Percentiles rank a stretch among this genome's conserved stretches.
Evolutionary conservation across 2,888 invertebrate species (phyloP).

Genomic region (Acleris sparsana): DNA sequence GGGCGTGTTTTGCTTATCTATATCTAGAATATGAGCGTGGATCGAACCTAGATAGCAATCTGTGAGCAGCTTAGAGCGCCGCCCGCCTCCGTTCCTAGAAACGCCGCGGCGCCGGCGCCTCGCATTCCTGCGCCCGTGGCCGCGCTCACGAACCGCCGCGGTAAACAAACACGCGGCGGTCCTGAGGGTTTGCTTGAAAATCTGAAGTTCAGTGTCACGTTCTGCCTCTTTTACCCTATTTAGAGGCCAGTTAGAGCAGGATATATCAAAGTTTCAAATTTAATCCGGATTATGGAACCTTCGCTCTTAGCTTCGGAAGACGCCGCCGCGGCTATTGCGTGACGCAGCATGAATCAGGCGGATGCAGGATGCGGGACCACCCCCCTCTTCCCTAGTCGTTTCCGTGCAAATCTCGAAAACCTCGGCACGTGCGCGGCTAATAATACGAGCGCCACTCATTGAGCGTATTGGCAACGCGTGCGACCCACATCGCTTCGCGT

Average conservation of each 20-base stretch:
- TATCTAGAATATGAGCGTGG: constrained; percentile 2
- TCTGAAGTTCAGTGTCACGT: too few relatives aligned
- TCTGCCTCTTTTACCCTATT: too few relatives aligned
- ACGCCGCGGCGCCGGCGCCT: constrained; percentile 26
- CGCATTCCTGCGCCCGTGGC: constrained; percentile 1
- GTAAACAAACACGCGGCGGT: neutral
- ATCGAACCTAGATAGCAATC: neutral
- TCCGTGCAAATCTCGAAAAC: constrained; percentile 34
- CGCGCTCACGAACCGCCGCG: neutral
- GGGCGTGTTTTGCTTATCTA: neutral
- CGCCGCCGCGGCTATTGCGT: constrained; percentile 15
- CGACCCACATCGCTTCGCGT: constrained; percentile 26
- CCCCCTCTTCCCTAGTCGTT: constrained; percentile 14
- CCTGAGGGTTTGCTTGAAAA: neutral
- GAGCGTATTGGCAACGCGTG: constrained; percentile 32
- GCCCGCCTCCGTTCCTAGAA: constrained; percentile 29
- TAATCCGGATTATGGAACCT: constrained; percentile 4
- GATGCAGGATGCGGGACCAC: constrained; percentile 51
- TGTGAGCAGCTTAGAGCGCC: neutral
- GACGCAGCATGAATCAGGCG: constrained; percentile 47
- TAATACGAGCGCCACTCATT: constrained; percentile 33
- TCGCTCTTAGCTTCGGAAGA: constrained; percentile 6
- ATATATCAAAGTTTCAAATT: neutral
- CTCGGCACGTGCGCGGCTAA: constrained; percentile 27
- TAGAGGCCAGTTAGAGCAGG: too few relatives aligned